A percentile compares a stretch with the other conserved stretches of the same genome.
phyloP scores from a whole-genome alignment of 1,140 invertebrate genomes.

The Panonychus citri region DNA sequence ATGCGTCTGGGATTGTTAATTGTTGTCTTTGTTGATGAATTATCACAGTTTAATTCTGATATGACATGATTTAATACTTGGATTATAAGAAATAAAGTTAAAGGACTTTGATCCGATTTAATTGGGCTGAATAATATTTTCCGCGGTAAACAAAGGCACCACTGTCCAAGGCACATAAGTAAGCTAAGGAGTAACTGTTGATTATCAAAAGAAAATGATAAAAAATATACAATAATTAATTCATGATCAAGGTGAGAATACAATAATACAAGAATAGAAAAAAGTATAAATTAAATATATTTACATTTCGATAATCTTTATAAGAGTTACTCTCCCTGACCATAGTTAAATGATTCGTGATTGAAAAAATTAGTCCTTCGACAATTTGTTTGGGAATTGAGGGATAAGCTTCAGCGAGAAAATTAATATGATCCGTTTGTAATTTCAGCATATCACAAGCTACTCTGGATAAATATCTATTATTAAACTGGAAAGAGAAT shows the following conservation, averaged over 20 bases:
- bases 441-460: conserved; percentile 58
- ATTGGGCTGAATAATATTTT: conserved; percentile 14
- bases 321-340: conserved; percentile 1
- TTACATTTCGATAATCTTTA: conserved; percentile 8
- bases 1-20: not conserved
- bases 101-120: not conserved
- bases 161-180: conserved; percentile 71
- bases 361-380: conserved; percentile 27
- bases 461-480: conserved; percentile 59
- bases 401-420: conserved; percentile 46
- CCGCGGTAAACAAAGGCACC: conserved; percentile 53
- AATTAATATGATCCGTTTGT: conserved; percentile 50
- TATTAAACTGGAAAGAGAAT: conserved; percentile 37
- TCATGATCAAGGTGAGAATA: too few relatives aligned
- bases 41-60: not conserved
- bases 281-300: not conserved
- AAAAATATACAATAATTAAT: not conserved
- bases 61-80: not conserved
- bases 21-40: not conserved
- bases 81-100: not conserved
- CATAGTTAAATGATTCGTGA: not conserved
- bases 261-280: too few relatives aligned
- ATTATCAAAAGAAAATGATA: not conserved
- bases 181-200: conserved; percentile 46
- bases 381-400: conserved; percentile 48